phyloP scores from a whole-genome alignment of 2,888 invertebrate species.

The Blastobasis adustella region DNA sequence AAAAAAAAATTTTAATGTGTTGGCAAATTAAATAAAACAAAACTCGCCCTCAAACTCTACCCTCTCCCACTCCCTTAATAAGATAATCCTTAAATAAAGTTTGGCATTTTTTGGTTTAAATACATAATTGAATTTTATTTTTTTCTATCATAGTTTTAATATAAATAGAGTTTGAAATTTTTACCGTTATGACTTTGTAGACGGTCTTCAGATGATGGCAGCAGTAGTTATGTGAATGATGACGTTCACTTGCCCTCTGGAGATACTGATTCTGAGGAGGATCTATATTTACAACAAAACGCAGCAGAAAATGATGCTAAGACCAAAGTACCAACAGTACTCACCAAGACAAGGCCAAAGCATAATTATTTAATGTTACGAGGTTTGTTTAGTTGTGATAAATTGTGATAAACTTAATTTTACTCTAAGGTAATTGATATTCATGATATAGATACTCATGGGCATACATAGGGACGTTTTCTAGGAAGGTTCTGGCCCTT shows the following conservation, averaged over 20 bases:
- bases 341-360: constrained; percentile 77
- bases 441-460: too few species aligned
- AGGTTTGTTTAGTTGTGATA: constrained; percentile 28
- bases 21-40: too few species aligned
- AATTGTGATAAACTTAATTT: too few species aligned
- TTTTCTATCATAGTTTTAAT: neutral
- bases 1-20: too few species aligned
- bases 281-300: constrained; percentile 3
- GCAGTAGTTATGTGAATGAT: constrained; percentile 29
- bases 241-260: constrained; percentile 27
- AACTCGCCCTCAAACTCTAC: neutral
- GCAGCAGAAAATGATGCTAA: constrained; percentile 18
- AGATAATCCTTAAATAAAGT: neutral
- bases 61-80: neutral
- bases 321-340: constrained; percentile 49
- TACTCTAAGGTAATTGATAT: too few species aligned
- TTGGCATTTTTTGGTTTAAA: neutral
- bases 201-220: constrained; percentile 23
- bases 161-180: neutral
- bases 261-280: constrained; percentile 47
- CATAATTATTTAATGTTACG: constrained; percentile 79
- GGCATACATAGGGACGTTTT: too few species aligned
- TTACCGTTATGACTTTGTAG: constrained; percentile 9
- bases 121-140: neutral
- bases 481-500: too few species aligned